phyloP scores from a whole-genome alignment of 2,888 invertebrate species.

The Drosophila pseudotalamancana region DNA sequence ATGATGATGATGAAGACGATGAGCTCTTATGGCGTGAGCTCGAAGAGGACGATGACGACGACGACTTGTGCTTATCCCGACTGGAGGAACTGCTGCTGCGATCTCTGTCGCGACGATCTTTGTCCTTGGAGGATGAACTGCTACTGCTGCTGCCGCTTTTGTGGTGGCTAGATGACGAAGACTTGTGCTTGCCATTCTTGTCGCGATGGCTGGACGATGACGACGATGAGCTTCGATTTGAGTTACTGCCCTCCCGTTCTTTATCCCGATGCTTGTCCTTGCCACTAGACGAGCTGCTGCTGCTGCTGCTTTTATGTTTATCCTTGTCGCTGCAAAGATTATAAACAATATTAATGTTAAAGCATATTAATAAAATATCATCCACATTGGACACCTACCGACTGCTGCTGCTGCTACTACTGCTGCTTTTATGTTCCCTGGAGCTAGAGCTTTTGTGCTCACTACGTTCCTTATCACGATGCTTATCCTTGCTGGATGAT shows the following conservation, averaged over 20 bases:
- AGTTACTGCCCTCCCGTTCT: conserved; percentile 78
- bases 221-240: conserved; percentile 67
- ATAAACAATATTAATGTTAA: background rate
- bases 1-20: conserved; percentile 79
- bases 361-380: background rate
- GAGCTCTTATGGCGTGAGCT: conserved; percentile 68
- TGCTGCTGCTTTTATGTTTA: conserved; percentile 84
- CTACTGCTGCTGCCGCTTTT: conserved; percentile 43
- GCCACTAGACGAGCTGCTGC: conserved; percentile 77
- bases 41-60: conserved; percentile 70
- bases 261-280: conserved; percentile 84
- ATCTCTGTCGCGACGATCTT: conserved; percentile 84
- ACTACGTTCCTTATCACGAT: conserved; percentile 85
- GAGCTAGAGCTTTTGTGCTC: conserved; percentile 85
- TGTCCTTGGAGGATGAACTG: conserved; percentile 79
- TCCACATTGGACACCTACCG: conserved; percentile 66
- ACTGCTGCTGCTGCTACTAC: conserved; percentile 81
- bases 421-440: conserved; percentile 84
- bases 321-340: conserved; percentile 76
- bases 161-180: conserved; percentile 75
- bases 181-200: conserved; percentile 84
- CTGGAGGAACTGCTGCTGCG: conserved; percentile 82
- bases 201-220: conserved; percentile 82
- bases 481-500: conserved; percentile 87
- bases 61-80: conserved; percentile 82